These are phyloP conservation scores for Dicrurus megarhynchus DNA, from an alignment of 2,113 vertebrate species.

Conservation along the genomic window DNA sequence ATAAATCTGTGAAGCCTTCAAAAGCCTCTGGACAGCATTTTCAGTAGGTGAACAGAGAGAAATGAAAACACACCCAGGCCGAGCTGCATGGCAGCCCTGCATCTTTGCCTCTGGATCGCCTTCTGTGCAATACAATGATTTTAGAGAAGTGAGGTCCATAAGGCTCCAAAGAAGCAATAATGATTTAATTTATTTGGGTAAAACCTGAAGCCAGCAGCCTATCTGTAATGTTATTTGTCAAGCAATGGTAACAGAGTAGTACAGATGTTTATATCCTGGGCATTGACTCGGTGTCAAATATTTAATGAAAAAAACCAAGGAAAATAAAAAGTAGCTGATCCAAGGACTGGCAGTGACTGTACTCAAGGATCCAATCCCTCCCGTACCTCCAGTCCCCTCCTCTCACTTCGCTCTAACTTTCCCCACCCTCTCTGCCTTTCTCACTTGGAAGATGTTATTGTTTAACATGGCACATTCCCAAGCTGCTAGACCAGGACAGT, in stretches of 20 bases:
- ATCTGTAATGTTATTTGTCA: constrained; percentile 8
- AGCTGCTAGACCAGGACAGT: constrained; percentile 61
- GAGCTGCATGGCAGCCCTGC: background rate
- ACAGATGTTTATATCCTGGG: constrained; percentile 15
- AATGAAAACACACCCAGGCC: background rate
- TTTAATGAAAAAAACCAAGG: background rate
- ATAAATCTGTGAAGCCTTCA: background rate
- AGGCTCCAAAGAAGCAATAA: constrained; percentile 29
- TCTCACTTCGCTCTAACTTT: background rate
- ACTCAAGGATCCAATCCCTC: background rate
- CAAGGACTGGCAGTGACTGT: constrained; percentile 3
- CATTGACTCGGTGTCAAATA: constrained; percentile 43
- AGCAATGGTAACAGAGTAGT: background rate
- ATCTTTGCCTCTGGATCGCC: background rate
- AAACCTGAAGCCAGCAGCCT: background rate
- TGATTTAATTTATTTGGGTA: background rate
- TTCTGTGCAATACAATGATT: background rate
- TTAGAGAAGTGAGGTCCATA: background rate
- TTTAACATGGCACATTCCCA: constrained; percentile 72
- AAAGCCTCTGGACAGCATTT: background rate
- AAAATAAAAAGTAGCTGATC: background rate
- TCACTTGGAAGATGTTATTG: constrained; percentile 66
- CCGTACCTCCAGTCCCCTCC: background rate
- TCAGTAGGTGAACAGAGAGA: background rate
- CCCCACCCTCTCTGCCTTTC: constrained; percentile 22